Evolutionary conservation across 2,888 invertebrate genomes (phyloP).

Genomic region (Kuschelorhynchus macadamiae): DNA sequence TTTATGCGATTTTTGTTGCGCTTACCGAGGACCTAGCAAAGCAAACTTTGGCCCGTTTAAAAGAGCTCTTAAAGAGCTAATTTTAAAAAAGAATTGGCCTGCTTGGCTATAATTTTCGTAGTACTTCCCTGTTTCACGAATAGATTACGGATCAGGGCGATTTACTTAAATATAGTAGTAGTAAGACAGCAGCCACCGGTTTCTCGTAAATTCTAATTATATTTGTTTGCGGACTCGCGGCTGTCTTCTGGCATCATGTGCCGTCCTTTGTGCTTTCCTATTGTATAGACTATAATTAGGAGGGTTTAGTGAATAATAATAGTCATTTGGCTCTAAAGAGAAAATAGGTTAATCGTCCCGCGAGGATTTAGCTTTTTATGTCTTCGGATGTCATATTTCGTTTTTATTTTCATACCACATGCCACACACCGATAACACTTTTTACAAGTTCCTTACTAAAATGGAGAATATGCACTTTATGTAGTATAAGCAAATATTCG

Average conservation of each 20-base stretch:
- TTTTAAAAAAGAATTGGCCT: not conserved
- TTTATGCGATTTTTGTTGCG: too few relatives aligned
- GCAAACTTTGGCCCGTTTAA: too few relatives aligned
- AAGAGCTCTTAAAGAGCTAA: too few relatives aligned
- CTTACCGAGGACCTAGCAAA: too few relatives aligned
- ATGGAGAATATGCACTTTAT: too few relatives aligned
- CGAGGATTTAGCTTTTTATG: too few relatives aligned
- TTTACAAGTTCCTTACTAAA: too few relatives aligned
- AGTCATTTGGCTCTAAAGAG: not conserved
- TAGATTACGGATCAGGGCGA: constrained; percentile 27
- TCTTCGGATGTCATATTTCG: too few relatives aligned
- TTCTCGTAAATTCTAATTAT: constrained; percentile 43
- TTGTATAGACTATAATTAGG: constrained; percentile 29
- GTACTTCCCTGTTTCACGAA: constrained; percentile 9
- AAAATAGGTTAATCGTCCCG: not conserved
- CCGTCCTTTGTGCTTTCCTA: constrained; percentile 18
- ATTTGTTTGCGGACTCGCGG: constrained; percentile 35
- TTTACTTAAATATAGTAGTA: constrained; percentile 39
- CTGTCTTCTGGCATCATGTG: constrained; percentile 36
- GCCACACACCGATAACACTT: too few relatives aligned
- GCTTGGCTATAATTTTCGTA: not conserved
- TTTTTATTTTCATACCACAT: too few relatives aligned
- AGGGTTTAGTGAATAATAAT: not conserved
- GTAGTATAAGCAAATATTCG: too few relatives aligned
- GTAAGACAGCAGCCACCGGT: constrained; percentile 38